Base-by-base conservation (phyloP, 92 coral and sea anemone species). In the Phenganax marumi region DNA sequence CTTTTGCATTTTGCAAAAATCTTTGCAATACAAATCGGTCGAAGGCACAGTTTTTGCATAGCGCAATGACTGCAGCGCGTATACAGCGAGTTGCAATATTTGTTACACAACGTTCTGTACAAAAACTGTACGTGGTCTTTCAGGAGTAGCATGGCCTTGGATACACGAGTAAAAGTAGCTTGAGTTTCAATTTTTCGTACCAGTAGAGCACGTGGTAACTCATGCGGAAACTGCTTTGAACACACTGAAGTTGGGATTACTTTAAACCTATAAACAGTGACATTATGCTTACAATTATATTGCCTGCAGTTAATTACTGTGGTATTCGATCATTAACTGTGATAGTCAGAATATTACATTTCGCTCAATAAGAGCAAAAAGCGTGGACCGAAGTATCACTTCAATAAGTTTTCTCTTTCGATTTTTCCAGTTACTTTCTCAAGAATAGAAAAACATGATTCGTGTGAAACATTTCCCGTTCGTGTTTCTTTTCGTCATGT, bases 241-340 rank as follows among this genome's bases (percentile, higher is more conserved):
- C 79, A 73, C 56, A 73, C 52, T 23, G 25, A 16, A 51, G 11
- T 26, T 73, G 8, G 79, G 79, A 52, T 52, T 73, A 73, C 17
- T 73, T 73, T 0, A 73, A 50, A 23, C 50, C 39, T 73, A 48
- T 11, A 52, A 50, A 51, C 21, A 57, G 8, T 13, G 13, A 72
- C 49, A 11, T 46, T 69, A 1, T 39, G 3, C 39, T 22, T 50
- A 63, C 50, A 50, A 25, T 25, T 51, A 52, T 56, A 46, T 74
- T 66, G 72, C 50, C 72, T 21, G 48, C 16, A 66, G 48, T 23
- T 22, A 64, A 64, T 64, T 64, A n/a, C 14, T 19, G 23, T 25
- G n/a, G 50, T 18, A 25, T 66, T 0, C 72, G 50, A 0, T n/a
- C 77, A 52, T 72, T 72, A n/a, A 48, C 19, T 49, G 19, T 49